These are phyloP conservation scores for Cynocephalus volans DNA, from an alignment of 2,113 vertebrate genomes.

Conservation along the genomic window DNA sequence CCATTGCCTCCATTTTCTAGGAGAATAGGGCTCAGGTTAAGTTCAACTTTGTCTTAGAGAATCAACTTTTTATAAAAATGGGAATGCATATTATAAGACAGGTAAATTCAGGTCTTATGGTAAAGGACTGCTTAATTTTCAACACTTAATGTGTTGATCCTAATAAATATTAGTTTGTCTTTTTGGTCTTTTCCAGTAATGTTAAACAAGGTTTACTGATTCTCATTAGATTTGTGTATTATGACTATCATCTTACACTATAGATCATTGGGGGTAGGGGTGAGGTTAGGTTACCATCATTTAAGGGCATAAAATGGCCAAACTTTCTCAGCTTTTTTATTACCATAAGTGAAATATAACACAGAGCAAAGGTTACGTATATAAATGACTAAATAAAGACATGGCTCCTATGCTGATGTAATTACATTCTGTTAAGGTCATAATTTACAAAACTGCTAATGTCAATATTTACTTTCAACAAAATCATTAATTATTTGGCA, in stretches of 20 bases:
- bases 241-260: too few species aligned
- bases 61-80: too few species aligned
- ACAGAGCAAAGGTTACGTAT: neutral
- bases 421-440: neutral
- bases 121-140: neutral
- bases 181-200: neutral
- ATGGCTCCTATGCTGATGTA: neutral
- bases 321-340: neutral
- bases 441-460: neutral
- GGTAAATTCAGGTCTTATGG: too few species aligned
- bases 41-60: too few species aligned
- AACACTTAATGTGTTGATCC: neutral
- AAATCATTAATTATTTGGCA: neutral
- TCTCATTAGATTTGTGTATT: neutral
- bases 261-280: neutral
- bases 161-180: neutral
- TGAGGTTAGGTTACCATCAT: neutral
- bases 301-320: neutral
- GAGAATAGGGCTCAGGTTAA: neutral
- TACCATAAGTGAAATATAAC: neutral
- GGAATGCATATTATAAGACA: too few species aligned
- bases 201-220: neutral
- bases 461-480: slow-evolving; percentile 32
- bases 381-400: neutral
- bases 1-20: neutral